Conservation (phyloP, 2,888 invertebrate species). For the Heterodera filipjevi region DNA sequence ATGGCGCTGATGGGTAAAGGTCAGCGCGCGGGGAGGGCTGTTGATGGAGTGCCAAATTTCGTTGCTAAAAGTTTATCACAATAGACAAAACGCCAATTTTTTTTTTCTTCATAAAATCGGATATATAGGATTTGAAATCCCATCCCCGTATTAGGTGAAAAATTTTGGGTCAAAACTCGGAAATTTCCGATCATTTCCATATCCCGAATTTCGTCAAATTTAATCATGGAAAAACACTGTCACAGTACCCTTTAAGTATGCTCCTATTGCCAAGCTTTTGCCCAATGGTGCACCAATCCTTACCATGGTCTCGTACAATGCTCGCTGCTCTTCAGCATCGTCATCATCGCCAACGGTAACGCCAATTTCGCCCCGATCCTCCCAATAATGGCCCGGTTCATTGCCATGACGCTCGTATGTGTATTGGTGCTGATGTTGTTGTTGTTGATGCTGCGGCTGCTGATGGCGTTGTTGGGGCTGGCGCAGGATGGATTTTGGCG, state of each 20-base stretch:
- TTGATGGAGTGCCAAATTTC: constrained; percentile 58
- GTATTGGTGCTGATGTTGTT: constrained; percentile 11
- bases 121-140: no score
- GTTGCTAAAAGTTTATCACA: constrained; percentile 44
- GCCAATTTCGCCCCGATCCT: constrained; percentile 6
- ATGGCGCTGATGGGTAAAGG: constrained; percentile 45
- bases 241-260: no score
- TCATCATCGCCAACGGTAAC: background rate
- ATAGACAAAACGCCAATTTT: no score
- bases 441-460: background rate
- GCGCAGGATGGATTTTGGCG: constrained; percentile 1
- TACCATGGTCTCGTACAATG: constrained; percentile 11
- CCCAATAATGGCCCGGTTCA: constrained; percentile 6
- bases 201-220: no score
- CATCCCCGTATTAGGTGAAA: no score
- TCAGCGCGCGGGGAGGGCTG: constrained; percentile 21
- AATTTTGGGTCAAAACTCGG: no score
- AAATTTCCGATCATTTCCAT: no score
- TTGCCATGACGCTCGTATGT: background rate
- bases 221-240: no score
- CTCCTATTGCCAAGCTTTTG: no score
- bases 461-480: background rate
- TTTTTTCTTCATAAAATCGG: no score
- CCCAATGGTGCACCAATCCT: no score
- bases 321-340: background rate